Percentiles rank a stretch among this genome's conserved stretches.
Conservation (phyloP, 2,797 vertebrate genomes). For the Toxotes lorentzi region DNA sequence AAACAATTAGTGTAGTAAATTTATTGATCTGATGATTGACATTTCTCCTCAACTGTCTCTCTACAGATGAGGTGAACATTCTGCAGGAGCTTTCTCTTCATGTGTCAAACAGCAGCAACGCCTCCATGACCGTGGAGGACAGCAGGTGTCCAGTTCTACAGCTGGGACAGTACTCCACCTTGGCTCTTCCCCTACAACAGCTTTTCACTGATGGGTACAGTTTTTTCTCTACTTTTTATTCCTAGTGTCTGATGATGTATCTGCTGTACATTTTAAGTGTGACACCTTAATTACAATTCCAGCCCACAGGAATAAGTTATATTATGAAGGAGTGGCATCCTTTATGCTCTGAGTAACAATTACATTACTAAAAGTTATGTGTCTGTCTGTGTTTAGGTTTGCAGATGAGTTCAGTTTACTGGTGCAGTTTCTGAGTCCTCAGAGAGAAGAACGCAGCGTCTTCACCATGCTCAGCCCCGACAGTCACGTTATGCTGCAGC, state of each 20-base stretch:
- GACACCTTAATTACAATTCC: background rate
- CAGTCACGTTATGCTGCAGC: constrained; percentile 87
- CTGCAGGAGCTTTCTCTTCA: constrained; percentile 83
- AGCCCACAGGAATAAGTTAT: background rate
- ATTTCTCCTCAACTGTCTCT: constrained; percentile 17
- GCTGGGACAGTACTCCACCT: constrained; percentile 90
- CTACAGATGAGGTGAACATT: constrained; percentile 88
- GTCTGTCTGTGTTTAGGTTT: constrained; percentile 82
- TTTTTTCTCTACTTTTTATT: background rate
- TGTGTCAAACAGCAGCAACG: constrained; percentile 79
- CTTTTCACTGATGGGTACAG: constrained; percentile 86
- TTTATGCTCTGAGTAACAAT: constrained; percentile 1
- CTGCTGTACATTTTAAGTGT: background rate
- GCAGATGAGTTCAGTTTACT: constrained; percentile 89
- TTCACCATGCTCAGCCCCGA: constrained; percentile 87
- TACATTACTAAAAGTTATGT: background rate
- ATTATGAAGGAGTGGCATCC: background rate
- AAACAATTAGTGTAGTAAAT: too few relatives aligned
- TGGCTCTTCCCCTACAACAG: constrained; percentile 84
- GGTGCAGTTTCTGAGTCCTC: constrained; percentile 85
- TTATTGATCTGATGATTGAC: background rate
- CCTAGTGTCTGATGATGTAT: background rate
- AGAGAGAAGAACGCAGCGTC: constrained; percentile 86
- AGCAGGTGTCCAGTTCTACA: constrained; percentile 84
- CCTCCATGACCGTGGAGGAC: constrained; percentile 81